phyloP scores from a whole-genome alignment of 2,113 vertebrate genomes.

The Syngnathoides biaculeatus region DNA sequence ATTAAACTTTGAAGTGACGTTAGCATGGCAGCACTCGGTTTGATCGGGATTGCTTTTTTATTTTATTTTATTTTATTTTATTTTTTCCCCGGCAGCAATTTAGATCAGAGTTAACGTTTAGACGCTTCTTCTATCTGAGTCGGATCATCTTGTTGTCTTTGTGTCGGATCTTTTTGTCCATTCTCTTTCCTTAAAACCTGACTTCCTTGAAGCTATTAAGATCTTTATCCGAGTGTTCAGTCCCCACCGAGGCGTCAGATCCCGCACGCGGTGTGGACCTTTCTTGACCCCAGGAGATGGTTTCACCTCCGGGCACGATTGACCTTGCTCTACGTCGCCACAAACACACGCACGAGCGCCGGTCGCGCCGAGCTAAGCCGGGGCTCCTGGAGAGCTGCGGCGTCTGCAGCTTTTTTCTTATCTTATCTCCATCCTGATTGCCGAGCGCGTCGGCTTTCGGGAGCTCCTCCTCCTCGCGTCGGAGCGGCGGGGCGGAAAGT shows the following conservation, averaged over 20 bases:
- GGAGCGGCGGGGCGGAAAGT: constrained; percentile 40
- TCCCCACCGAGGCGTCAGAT: constrained; percentile 27
- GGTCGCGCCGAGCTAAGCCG: constrained; percentile 43
- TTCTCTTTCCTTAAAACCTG: background rate
- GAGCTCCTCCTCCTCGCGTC: constrained; percentile 16
- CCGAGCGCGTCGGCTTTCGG: constrained; percentile 12
- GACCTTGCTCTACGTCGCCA: constrained; percentile 1
- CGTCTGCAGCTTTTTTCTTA: constrained; percentile 57
- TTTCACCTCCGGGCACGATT: constrained; percentile 47
- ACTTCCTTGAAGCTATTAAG: constrained; percentile 9
- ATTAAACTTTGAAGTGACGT: too few relatives aligned
- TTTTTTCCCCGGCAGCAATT: background rate
- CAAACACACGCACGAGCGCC: constrained; percentile 17
- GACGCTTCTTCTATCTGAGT: background rate
- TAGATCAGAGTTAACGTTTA: background rate
- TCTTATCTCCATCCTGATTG: constrained; percentile 67
- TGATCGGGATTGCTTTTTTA: background rate
- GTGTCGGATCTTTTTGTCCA: background rate
- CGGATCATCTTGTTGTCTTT: background rate
- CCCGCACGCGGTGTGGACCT: constrained; percentile 37
- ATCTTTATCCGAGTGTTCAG: constrained; percentile 24
- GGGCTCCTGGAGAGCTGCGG: constrained; percentile 50
- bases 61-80: too few relatives aligned
- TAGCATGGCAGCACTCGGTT: too few relatives aligned
- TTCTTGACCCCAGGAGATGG: constrained; percentile 62